Conservation (phyloP, 1,140 invertebrate species). For the Formica selysi region DNA sequence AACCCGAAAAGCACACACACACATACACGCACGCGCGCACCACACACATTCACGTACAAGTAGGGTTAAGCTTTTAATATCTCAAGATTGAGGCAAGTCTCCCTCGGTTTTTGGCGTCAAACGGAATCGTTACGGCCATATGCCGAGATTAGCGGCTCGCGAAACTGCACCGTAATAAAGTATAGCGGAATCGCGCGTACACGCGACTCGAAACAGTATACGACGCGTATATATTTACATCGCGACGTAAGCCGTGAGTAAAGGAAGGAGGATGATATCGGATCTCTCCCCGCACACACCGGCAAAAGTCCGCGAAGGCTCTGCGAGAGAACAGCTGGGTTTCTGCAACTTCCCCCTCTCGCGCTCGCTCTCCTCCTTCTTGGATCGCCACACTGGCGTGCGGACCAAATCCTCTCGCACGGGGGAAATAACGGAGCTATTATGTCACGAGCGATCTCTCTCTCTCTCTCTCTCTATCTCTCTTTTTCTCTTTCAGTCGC, state of each 20-base stretch:
- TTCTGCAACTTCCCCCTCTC: slow-evolving; percentile 49
- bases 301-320: slow-evolving; percentile 21
- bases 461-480: background rate
- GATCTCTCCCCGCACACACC: slow-evolving; percentile 15
- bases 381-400: background rate
- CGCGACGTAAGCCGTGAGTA: background rate
- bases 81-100: background rate
- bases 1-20: background rate
- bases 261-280: slow-evolving; percentile 15
- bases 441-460: slow-evolving; percentile 67
- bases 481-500: background rate
- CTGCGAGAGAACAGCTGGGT: slow-evolving; percentile 54
- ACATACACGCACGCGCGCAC: too few relatives aligned
- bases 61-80: slow-evolving; percentile 6
- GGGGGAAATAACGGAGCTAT: slow-evolving; percentile 67
- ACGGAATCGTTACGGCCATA: background rate
- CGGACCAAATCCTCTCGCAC: slow-evolving; percentile 50
- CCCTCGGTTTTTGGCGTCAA: background rate
- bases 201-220: background rate
- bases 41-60: too few relatives aligned
- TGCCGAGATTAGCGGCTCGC: background rate
- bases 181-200: background rate
- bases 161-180: slow-evolving; percentile 3
- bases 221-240: slow-evolving; percentile 37
- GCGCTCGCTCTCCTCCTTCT: background rate